Percentiles rank a stretch among this genome's conserved stretches.
Evolutionary conservation across 1,140 invertebrate species (phyloP).

Genomic region (Liolophura sinensis): DNA sequence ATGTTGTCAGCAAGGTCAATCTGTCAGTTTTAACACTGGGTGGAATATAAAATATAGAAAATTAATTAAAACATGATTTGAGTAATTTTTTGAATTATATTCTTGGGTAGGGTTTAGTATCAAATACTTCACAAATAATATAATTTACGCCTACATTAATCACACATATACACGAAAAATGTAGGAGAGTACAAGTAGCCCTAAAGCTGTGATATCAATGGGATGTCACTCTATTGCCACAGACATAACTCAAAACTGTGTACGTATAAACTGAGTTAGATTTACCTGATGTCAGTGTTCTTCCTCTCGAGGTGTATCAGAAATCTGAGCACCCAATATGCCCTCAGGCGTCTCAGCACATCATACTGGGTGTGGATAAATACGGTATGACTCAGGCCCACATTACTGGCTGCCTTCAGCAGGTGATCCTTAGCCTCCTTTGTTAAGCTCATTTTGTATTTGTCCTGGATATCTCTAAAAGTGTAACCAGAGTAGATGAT

Average conservation of each 20-base stretch:
- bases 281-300: slow-evolving; percentile 32
- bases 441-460: slow-evolving; percentile 54
- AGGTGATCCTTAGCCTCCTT: slow-evolving; percentile 51
- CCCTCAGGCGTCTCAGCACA: slow-evolving; percentile 52
- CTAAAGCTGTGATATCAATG: background rate
- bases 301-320: slow-evolving; percentile 51
- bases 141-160: too few species aligned
- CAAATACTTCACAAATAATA: too few species aligned
- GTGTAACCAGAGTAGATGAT: slow-evolving; percentile 6
- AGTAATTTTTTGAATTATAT: too few species aligned
- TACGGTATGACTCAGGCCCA: slow-evolving; percentile 53
- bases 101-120: too few species aligned
- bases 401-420: slow-evolving; percentile 37
- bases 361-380: slow-evolving; percentile 59
- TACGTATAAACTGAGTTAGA: background rate
- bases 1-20: too few species aligned
- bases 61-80: too few species aligned
- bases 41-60: too few species aligned
- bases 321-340: slow-evolving; percentile 58
- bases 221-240: background rate
- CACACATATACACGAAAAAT: background rate
- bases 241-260: background rate
- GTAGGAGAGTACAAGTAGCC: background rate
- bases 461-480: slow-evolving; percentile 56
- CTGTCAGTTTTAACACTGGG: too few species aligned